Evolutionary conservation across 2,888 invertebrate genomes (phyloP), one percentile per base, ranked within the genome.

Genomic region (Eupithecia inturbata): DNA sequence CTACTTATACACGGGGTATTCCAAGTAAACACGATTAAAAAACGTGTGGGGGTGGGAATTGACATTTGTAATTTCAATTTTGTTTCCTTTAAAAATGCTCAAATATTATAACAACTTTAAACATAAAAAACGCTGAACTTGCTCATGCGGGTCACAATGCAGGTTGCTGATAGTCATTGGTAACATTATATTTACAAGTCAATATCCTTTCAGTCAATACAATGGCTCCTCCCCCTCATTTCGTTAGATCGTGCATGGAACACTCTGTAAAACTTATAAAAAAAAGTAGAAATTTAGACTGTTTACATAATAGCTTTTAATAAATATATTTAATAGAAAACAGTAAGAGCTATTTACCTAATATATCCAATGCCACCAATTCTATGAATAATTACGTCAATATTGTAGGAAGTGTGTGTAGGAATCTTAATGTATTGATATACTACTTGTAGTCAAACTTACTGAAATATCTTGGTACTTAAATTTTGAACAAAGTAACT

Each of bases 241-340:
- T 57, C 4, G 5, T 53, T 57, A 26, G 22, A 57, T 57, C 57
- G 57, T 57, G 12, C 26, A 57, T 57, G 57, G 26, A 57, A 14
- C 4, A 5, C 5, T 5, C 66, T 76, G 66, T 72, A n/a, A 72
- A 5, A 39, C 66, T 77, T 77, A 62, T 71, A 60, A 57, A 64
- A 62, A 62, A 36, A 33, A 66, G 66, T 71, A 73, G 53, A 71
- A 67, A 67, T 53, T 77, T 75, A 75, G 78, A 79, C 78, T 75
- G 78, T 79, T 74, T 66, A 63, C 63, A 60, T 74, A 73, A 63
- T 75, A 75, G 76, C 77, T 78, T 76, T 64, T 72, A 78, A 64
- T 64, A 71, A 72, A 67, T 73, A 70, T 70, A 70, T 41, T 1
- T 22, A 66, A 67, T 57, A 74, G 75, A 53, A n/a, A 63, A 67